Evolutionary conservation across 2,113 vertebrate genomes (phyloP), one percentile per base, ranked within the genome.

Genomic region (Strigops habroptila): DNA sequence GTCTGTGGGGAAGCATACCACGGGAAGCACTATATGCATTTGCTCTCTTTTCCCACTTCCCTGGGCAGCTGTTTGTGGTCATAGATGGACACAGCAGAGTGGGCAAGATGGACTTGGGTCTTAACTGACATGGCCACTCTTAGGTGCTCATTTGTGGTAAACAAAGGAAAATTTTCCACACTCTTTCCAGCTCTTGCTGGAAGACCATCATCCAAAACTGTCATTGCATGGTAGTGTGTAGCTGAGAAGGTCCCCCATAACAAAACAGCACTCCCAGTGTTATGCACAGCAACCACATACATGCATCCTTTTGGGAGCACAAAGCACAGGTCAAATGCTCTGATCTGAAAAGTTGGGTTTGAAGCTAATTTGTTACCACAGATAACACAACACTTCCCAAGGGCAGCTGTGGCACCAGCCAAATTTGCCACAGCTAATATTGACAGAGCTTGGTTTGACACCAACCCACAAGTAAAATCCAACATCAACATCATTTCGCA

Each of bases 381-480:
- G 27, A 53, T 31, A 87, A 84, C 81, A 63, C 28, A 6, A 76
- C 46, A 49, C 18, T 77, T 87, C 23, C 25, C 16, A 48, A 69
- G 28, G 27, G 48, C 48, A 78, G 48, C 35, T 82, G 57, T 8
- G 10, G n/a, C 6, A 3, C 43, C 65, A 62, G 48, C 52, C 64
- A 76, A 37, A 82, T 86, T 60, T 77, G 43, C 63, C n/a, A 94
- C 24, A 80, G 24, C 69, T n/a, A 33, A 43, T 10, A 91, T 27
- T 82, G 48, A 88, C 62, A 64, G 35, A 82, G 33, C 59, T 82
- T 76, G n/a, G 28, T 90, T 46, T 83, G 60, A 91, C 37, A 94
- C 9, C 53, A 78, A 71, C 3, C 22, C 53, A 22, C 18, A 8
- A 88, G 41, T 43, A 83, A 94, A 90, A 91, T 31, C 62, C 63